phyloP scores from a whole-genome alignment of 1,140 invertebrate genomes.

The Panulirus ornatus region DNA sequence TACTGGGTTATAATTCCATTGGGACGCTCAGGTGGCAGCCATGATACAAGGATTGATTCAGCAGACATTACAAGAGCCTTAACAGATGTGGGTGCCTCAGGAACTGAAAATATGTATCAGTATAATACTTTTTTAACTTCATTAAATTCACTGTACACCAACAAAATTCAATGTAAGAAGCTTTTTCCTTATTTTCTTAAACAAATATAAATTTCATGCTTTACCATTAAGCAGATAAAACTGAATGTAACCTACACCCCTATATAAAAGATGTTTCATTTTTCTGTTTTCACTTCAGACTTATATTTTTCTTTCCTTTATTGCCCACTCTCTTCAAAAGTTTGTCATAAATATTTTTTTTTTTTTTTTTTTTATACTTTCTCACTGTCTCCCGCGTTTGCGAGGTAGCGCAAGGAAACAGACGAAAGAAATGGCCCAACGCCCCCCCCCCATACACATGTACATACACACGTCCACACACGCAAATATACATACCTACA shows the following conservation, averaged over 20 bases:
- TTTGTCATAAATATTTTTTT: too few relatives aligned
- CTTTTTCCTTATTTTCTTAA: too few relatives aligned
- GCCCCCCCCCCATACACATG: too few relatives aligned
- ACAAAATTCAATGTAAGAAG: not conserved
- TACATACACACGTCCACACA: not conserved
- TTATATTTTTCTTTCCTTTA: not conserved
- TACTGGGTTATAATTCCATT: slow-evolving; percentile 96
- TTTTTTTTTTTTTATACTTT: not conserved
- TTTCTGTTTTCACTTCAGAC: too few relatives aligned
- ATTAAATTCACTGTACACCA: not conserved
- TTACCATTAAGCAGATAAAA: too few relatives aligned
- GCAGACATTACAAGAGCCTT: slow-evolving; percentile 95
- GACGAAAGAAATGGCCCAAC: too few relatives aligned
- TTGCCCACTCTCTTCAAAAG: too few relatives aligned
- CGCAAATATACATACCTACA: not conserved
- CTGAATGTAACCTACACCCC: too few relatives aligned
- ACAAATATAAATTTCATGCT: too few relatives aligned
- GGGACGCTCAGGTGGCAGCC: slow-evolving; percentile 93
- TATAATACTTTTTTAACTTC: not conserved
- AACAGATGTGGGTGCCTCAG: slow-evolving; percentile 93
- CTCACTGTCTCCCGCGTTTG: not conserved
- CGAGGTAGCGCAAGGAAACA: too few relatives aligned
- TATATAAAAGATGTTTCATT: too few relatives aligned
- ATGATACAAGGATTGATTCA: slow-evolving; percentile 94
- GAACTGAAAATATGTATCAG: slow-evolving; percentile 84